Percentiles rank a stretch among this genome's conserved stretches.
Conservation (phyloP, 2,797 vertebrate genomes). For the Cyclura pinguis region DNA sequence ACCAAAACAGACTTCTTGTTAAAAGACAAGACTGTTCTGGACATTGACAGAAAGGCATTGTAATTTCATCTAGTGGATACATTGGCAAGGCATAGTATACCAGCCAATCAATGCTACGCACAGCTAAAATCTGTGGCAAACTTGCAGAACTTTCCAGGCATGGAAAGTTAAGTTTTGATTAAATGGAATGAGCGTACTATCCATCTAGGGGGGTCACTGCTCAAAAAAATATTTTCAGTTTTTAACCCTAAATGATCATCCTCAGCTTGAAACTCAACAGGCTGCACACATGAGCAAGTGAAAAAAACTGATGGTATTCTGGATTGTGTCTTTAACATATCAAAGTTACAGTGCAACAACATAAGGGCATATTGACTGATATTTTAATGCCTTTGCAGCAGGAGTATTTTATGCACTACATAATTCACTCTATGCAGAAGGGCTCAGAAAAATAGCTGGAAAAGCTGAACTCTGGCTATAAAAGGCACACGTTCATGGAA, state of each 20-base stretch:
- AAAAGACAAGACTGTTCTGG: not conserved
- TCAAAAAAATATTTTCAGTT: not conserved
- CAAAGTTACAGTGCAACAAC: not conserved
- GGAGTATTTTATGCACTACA: not conserved
- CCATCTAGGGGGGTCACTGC: not conserved
- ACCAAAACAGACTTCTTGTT: not conserved
- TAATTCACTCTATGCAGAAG: not conserved
- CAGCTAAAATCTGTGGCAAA: not conserved
- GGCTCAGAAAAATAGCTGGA: not conserved
- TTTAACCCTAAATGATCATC: not conserved
- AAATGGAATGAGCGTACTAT: not conserved
- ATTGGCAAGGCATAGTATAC: no score
- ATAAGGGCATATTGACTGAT: not conserved
- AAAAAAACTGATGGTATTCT: not conserved
- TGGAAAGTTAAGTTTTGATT: not conserved
- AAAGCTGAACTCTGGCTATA: conserved; percentile 21
- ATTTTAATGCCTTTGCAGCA: not conserved
- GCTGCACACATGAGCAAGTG: not conserved
- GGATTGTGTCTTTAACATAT: not conserved
- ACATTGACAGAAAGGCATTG: not conserved
- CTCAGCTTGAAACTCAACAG: not conserved
- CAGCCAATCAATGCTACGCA: not conserved
- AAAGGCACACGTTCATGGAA: not conserved
- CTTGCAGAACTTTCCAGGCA: not conserved
- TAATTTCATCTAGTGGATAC: no score